Evolutionary conservation across 2,888 invertebrate species (phyloP).

Genomic region (Leptopilina syphax): DNA sequence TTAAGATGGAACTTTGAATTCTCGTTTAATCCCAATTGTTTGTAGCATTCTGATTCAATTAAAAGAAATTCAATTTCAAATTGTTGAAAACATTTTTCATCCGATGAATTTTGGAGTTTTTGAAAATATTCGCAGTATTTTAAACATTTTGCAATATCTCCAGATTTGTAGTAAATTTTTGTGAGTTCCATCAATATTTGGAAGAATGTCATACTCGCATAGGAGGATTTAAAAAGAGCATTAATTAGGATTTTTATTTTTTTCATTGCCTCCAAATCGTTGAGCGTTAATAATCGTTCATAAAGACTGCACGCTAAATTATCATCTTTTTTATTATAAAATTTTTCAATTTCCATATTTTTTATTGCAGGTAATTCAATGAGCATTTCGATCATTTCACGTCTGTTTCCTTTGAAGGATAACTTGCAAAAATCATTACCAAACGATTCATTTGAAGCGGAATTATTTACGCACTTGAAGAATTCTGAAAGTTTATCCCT

Average conservation of each 20-base stretch:
- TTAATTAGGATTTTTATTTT: slow-evolving; percentile 58
- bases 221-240: slow-evolving; percentile 66
- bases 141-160: slow-evolving; percentile 60
- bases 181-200: slow-evolving; percentile 64
- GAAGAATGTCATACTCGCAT: slow-evolving; percentile 56
- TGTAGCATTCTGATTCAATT: slow-evolving; percentile 61
- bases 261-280: slow-evolving; percentile 34
- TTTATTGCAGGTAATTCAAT: slow-evolving; percentile 57
- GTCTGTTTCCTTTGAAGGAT: slow-evolving; percentile 61
- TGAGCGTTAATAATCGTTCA: slow-evolving; percentile 44
- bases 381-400: slow-evolving; percentile 65
- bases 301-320: slow-evolving; percentile 59
- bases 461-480: slow-evolving; percentile 55
- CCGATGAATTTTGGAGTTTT: slow-evolving; percentile 50
- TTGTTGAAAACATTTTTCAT: slow-evolving; percentile 45
- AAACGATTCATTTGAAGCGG: slow-evolving; percentile 52
- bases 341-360: slow-evolving; percentile 57
- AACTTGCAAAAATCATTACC: slow-evolving; percentile 54
- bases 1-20: slow-evolving; percentile 52
- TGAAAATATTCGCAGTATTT: slow-evolving; percentile 65
- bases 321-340: slow-evolving; percentile 63
- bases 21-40: slow-evolving; percentile 52
- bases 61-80: slow-evolving; percentile 60
- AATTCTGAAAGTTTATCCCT: slow-evolving; percentile 52
- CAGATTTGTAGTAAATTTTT: slow-evolving; percentile 57